Base-by-base conservation (phyloP, 2,113 vertebrate species). In the Leptobrachium ailaonicum region DNA sequence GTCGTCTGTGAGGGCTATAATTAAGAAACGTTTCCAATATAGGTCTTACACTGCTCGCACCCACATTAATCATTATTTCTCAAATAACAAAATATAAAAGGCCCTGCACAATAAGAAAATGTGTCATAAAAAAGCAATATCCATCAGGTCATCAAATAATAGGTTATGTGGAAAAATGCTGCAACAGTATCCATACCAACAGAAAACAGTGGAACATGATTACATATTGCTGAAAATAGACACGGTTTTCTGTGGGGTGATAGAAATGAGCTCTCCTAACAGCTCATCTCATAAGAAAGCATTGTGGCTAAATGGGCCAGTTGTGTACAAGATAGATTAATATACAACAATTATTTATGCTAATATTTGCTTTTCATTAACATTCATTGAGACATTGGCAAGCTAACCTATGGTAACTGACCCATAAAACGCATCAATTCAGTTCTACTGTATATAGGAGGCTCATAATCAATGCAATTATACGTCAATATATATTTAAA, bases 61-160 rank as follows among this genome's bases (percentile, higher is more conserved):
- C 67, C 42, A 69, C 67, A 45, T 14, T 69, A 41, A 14, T 44
- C 43, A 69, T 44, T 69, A 69, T 45, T 69, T 69, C 42, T 12
- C 9, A 44, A 69, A 69, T 45, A 69, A 69, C 6, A 69, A 45
- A 45, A 69, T n/a, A 43, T 13, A 69, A 69, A 69, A 5, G 42
- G 67, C 41, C 3, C 41, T 14, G 6, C 3, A 69, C 67, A 69
- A 69, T 44, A 45, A 44, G 43, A 41, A 6, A 69, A 69, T 44
- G 42, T 43, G 67, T 12, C 67, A 14, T 69, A 32, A 13, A 64
- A 69, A 44, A 11, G 41, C 41, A 69, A 69, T 14, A 69, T 3
- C 41, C 64, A 67, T 67, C 43, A n/a, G 67, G 41, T 44, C 67
- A 69, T 14, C 43, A 69, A 69, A 69, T 45, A 6, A 69, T 10